A percentile compares a stretch with the other conserved stretches of the same genome.
phyloP scores from a whole-genome alignment of 2,113 vertebrate genomes.

The Pachypanchax playfairii region DNA sequence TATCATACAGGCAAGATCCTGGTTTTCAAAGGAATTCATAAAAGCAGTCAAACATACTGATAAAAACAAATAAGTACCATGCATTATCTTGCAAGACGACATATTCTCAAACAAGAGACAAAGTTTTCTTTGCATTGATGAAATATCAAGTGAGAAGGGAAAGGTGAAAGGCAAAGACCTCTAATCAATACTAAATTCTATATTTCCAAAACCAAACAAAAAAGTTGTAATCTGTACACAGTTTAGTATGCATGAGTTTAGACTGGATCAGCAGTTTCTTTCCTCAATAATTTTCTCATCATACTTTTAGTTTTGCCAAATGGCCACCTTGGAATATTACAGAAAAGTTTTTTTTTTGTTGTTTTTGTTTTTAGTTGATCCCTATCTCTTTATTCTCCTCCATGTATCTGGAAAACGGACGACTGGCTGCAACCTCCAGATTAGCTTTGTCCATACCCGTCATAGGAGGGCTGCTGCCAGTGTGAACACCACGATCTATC shows the following conservation, averaged over 20 bases:
- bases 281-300: slow-evolving; percentile 47
- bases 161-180: slow-evolving; percentile 79
- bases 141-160: slow-evolving; percentile 81
- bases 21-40: slow-evolving; percentile 75
- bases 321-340: slow-evolving; percentile 58
- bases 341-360: slow-evolving; percentile 56
- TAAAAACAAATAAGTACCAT: slow-evolving; percentile 85
- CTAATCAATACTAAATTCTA: slow-evolving; percentile 85
- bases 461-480: slow-evolving; percentile 87
- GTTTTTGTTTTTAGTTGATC: slow-evolving; percentile 98
- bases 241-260: slow-evolving; percentile 80
- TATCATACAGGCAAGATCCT: slow-evolving; percentile 77
- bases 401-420: slow-evolving; percentile 95
- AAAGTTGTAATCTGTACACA: slow-evolving; percentile 82
- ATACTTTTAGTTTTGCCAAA: slow-evolving; percentile 65
- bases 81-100: slow-evolving; percentile 87
- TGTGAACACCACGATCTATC: slow-evolving; percentile 90
- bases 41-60: slow-evolving; percentile 85
- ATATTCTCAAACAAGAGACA: slow-evolving; percentile 87
- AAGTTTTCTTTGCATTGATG: slow-evolving; percentile 80
- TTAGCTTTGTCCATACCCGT: slow-evolving; percentile 88
- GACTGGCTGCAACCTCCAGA: slow-evolving; percentile 84
- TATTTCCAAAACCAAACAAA: slow-evolving; percentile 81
- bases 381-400: slow-evolving; percentile 99
- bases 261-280: slow-evolving; percentile 81